Evolutionary conservation across 2,113 vertebrate genomes (phyloP), one percentile per base, ranked within the genome.

Genomic region (Callopanchax toddi): DNA sequence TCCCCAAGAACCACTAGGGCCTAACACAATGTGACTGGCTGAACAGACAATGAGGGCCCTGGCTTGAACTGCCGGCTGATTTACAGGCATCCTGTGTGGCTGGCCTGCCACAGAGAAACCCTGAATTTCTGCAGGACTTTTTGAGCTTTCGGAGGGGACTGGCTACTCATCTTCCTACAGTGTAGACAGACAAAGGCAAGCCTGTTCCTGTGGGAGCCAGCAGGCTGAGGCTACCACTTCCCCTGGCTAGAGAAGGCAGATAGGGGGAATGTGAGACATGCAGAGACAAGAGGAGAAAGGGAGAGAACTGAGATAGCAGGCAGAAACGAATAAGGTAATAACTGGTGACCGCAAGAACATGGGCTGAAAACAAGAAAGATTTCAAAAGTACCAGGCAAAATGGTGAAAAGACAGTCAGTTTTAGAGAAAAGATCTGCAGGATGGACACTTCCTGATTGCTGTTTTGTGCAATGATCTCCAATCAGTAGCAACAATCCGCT

Each of bases 161-260:
- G 67, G 74, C 79, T 69, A 79, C 82, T 82, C 81, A 57, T 86
- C 80, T 74, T 85, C 80, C 71, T 71, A 67, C 77, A 82, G 74
- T 77, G 62, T 64, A 69, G 74, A 68, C 66, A 61, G 62, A 89
- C 86, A 89, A 89, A 84, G 86, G 60, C 79, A 62, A 58, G 72
- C 67, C 76, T 87, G 86, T 89, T 88, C 81, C 72, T 78, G 53
- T 55, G 84, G 77, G 70, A 78, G 71, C 58, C 67, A 56, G 65
- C 73, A 58, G 71, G 67, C 79, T 64, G 54, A 49, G 53, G 26
- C 72, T 23, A 68, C 63, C 68, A 84, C 74, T 78, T 85, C 74
- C 82, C 55, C 69, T 76, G 68, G 54, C 63, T 53, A 62, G 57
- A 73, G 69, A 67, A 74, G 61, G 45, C 15, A 43, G 59, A 44